Conservation (phyloP, 1,140 invertebrate genomes). For the Telenomus remus region DNA sequence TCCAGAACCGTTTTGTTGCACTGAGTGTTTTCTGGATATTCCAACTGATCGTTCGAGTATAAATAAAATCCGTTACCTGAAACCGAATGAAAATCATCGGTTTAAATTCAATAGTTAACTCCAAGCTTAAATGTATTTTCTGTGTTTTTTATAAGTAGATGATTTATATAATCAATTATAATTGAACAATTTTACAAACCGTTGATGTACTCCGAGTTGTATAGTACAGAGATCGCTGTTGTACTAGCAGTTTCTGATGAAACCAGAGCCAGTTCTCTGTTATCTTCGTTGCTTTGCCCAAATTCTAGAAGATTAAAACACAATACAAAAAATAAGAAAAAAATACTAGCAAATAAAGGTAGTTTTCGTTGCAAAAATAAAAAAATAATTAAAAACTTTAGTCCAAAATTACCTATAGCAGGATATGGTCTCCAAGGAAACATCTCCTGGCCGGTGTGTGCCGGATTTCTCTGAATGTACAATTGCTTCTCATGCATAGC, state of each 20-base stretch:
- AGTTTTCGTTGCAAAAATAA: too few relatives aligned
- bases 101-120: too few relatives aligned
- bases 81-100: neutral
- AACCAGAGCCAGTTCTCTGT: conserved; percentile 53
- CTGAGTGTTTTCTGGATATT: conserved; percentile 61
- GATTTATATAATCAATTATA: too few relatives aligned
- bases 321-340: neutral
- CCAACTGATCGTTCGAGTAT: conserved; percentile 73
- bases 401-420: conserved; percentile 64
- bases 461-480: conserved; percentile 84
- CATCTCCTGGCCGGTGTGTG: conserved; percentile 63
- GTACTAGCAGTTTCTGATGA: conserved; percentile 62
- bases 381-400: too few relatives aligned
- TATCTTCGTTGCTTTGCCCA: conserved; percentile 20
- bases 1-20: conserved; percentile 57
- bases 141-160: too few relatives aligned
- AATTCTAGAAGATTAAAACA: conserved; percentile 19
- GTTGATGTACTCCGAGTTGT: conserved; percentile 83
- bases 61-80: conserved; percentile 81
- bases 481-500: conserved; percentile 90
- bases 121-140: too few relatives aligned
- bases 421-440: conserved; percentile 84
- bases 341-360: too few relatives aligned
- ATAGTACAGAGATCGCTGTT: conserved; percentile 81
- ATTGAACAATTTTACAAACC: conserved; percentile 67